Conservation (phyloP, 2,888 invertebrate genomes). For the Rhynchonema sp. region DNA sequence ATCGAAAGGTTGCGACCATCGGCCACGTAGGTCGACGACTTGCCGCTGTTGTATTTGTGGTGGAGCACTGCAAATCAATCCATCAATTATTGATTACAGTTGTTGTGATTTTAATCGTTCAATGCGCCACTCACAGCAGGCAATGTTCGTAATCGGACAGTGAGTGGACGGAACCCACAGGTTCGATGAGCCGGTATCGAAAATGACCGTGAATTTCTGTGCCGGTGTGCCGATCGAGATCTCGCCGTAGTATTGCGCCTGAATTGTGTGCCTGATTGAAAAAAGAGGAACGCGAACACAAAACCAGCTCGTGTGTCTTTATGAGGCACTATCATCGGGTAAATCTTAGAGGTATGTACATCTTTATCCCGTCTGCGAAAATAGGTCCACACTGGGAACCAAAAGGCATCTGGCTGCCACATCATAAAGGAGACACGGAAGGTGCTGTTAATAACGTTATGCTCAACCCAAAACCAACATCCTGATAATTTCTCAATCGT, state of each 20-base stretch:
- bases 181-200: conserved; percentile 96
- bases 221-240: conserved; percentile 36
- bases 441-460: no score
- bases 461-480: no score
- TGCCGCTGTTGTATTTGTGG: conserved; percentile 74
- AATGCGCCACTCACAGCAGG: conserved; percentile 62
- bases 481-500: conserved; percentile 26
- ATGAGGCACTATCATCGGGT: no score
- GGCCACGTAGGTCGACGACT: conserved; percentile 56
- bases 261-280: no score
- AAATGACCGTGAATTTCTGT: conserved; percentile 51
- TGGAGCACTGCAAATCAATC: conserved; percentile 49
- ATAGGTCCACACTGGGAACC: no score
- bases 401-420: no score
- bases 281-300: no score
- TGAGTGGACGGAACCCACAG: conserved; percentile 96
- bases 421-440: no score
- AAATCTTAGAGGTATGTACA: no score
- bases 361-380: no score
- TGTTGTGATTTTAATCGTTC: not conserved
- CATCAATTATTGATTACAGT: not conserved
- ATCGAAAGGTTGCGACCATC: conserved; percentile 85
- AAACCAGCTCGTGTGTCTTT: no score
- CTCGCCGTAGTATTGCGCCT: conserved; percentile 38
- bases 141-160: conserved; percentile 76